A percentile compares a stretch with the other conserved stretches of the same genome.
These are phyloP conservation scores for Peromyscus nudipes DNA, from an alignment of 2,797 vertebrate genomes.

Conservation along the genomic window DNA sequence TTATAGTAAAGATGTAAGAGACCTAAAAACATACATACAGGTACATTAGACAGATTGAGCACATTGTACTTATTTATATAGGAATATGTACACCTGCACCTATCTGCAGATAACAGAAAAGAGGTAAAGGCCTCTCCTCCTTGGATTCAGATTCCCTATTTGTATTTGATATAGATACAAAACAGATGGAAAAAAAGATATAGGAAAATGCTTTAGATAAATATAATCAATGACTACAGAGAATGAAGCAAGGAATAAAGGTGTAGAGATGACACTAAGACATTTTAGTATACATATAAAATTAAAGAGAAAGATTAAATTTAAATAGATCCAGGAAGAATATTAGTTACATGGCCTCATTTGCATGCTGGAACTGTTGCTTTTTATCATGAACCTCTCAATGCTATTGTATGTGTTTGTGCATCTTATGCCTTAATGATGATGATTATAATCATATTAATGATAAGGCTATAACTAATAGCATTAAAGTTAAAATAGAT, in stretches of 20 bases:
- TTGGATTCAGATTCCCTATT: background rate
- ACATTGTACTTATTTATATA: background rate
- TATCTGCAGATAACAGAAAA: background rate
- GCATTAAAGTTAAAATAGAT: background rate
- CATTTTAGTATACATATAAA: background rate
- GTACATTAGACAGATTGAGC: background rate
- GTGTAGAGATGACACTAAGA: background rate
- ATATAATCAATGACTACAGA: background rate
- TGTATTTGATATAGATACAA: background rate
- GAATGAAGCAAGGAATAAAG: background rate
- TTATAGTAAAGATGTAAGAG: background rate
- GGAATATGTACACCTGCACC: background rate
- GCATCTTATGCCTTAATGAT: background rate
- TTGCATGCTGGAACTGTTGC: background rate
- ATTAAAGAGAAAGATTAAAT: background rate
- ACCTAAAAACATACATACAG: background rate
- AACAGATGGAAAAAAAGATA: background rate
- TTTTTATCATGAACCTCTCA: background rate
- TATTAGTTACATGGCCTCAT: background rate
- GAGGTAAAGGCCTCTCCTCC: background rate
- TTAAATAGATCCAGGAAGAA: background rate
- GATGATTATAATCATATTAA: background rate
- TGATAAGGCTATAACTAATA: background rate
- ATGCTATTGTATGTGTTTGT: background rate
- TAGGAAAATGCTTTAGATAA: background rate